phyloP scores from a whole-genome alignment of 2,797 vertebrate genomes.

The Oryzias sinensis region DNA sequence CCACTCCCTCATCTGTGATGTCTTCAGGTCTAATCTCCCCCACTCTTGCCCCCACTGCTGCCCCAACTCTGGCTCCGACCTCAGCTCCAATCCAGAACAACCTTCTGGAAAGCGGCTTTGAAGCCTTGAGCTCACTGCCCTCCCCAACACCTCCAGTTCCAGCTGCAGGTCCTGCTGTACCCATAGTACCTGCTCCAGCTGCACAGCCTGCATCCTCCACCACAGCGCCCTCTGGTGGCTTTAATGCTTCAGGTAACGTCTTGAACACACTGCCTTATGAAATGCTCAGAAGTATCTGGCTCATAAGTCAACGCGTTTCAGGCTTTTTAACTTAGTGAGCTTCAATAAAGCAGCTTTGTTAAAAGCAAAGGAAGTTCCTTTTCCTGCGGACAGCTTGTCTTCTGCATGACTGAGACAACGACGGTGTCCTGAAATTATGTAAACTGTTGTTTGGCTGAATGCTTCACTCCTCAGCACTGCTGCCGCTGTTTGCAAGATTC shows the following conservation, averaged over 20 bases:
- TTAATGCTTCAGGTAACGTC: constrained; percentile 90
- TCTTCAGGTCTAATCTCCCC: constrained; percentile 76
- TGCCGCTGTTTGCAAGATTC: constrained; percentile 72
- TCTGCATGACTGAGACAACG: constrained; percentile 61
- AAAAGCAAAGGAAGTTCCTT: background rate
- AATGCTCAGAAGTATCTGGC: constrained; percentile 1
- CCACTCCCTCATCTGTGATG: background rate
- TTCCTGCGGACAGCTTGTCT: constrained; percentile 48
- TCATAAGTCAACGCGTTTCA: constrained; percentile 19
- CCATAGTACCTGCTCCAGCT: constrained; percentile 26
- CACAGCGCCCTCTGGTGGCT: constrained; percentile 81
- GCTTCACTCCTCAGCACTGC: constrained; percentile 80
- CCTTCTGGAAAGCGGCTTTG: constrained; percentile 90
- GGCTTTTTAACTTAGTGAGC: constrained; percentile 16
- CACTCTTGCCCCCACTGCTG: constrained; percentile 61
- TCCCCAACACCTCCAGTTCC: constrained; percentile 52
- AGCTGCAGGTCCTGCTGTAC: constrained; percentile 27
- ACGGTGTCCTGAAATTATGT: constrained; percentile 36
- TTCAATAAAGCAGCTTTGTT: constrained; percentile 13
- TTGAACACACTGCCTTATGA: background rate
- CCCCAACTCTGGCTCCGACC: constrained; percentile 76
- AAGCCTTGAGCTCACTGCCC: constrained; percentile 83
- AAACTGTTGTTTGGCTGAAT: constrained; percentile 69
- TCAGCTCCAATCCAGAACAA: constrained; percentile 80
- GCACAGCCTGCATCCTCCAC: constrained; percentile 76